These are phyloP conservation scores for Hyphantria cunea DNA, from an alignment of 1,140 invertebrate genomes.

Conservation along the genomic window DNA sequence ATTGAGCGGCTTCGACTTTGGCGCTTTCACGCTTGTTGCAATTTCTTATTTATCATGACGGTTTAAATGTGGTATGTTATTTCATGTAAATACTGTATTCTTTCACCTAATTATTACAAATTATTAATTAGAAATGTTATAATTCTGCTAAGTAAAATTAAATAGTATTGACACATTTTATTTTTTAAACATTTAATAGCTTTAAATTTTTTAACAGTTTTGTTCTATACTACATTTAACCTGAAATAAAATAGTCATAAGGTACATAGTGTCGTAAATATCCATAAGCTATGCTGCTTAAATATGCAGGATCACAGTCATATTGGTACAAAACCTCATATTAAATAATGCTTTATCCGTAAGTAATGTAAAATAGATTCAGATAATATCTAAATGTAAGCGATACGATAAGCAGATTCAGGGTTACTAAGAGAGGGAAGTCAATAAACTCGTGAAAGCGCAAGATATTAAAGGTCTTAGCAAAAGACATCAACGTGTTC, in stretches of 20 bases:
- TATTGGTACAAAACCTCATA: constrained; percentile 16
- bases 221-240: too few species aligned
- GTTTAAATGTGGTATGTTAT: too few species aligned
- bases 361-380: background rate
- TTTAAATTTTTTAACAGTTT: too few species aligned
- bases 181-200: too few species aligned
- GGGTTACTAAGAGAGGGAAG: constrained; percentile 16
- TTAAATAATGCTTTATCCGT: background rate
- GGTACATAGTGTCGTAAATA: too few species aligned
- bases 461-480: constrained; percentile 45
- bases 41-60: constrained; percentile 11
- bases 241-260: too few species aligned
- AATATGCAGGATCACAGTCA: too few species aligned
- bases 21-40: constrained; percentile 28
- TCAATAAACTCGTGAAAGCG: constrained; percentile 58
- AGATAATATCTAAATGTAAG: constrained; percentile 5
- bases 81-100: constrained; percentile 4
- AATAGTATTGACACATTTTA: background rate
- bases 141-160: background rate
- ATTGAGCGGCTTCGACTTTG: constrained; percentile 40
- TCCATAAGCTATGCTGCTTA: too few species aligned
- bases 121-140: background rate
- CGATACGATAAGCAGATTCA: background rate
- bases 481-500: constrained; percentile 71
- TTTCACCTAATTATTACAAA: constrained; percentile 2